Evolutionary conservation across 2,797 vertebrate species (phyloP).

Genomic region (Prionace glauca): DNA sequence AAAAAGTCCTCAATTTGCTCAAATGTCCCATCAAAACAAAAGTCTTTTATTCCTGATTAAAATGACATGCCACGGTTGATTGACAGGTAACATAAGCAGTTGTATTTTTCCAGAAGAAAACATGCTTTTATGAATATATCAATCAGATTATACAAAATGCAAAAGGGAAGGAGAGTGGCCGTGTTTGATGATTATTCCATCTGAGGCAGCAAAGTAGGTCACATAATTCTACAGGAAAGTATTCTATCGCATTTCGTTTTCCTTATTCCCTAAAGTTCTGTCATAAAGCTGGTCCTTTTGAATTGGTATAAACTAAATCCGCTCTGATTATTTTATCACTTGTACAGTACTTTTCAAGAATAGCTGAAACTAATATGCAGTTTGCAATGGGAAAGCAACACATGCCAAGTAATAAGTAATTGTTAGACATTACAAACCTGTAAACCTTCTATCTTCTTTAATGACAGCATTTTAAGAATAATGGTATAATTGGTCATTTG

Average conservation of each 20-base stretch:
- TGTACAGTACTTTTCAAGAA: not conserved
- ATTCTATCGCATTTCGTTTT: not conserved
- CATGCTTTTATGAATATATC: not conserved
- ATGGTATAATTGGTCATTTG: not conserved
- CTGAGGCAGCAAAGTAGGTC: conserved; percentile 1
- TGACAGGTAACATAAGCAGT: not conserved
- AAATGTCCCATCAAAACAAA: not conserved
- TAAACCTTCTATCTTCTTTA: not conserved
- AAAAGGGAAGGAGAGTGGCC: not conserved
- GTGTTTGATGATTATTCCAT: not conserved
- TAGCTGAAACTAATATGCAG: not conserved
- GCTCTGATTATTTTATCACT: not conserved
- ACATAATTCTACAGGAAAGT: not conserved
- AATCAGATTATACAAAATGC: not conserved
- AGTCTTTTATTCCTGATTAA: not conserved
- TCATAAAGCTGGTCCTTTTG: not conserved
- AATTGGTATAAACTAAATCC: not conserved
- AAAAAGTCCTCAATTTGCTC: not conserved
- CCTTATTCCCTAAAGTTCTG: no score
- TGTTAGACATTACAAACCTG: conserved; percentile 21
- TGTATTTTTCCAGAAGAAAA: not conserved
- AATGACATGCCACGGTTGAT: not conserved
- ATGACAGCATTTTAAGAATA: not conserved
- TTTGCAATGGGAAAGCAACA: not conserved
- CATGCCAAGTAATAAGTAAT: conserved; percentile 15